phyloP scores from a whole-genome alignment of 2,113 vertebrate genomes.

The Poeciliopsis occidentalis region DNA sequence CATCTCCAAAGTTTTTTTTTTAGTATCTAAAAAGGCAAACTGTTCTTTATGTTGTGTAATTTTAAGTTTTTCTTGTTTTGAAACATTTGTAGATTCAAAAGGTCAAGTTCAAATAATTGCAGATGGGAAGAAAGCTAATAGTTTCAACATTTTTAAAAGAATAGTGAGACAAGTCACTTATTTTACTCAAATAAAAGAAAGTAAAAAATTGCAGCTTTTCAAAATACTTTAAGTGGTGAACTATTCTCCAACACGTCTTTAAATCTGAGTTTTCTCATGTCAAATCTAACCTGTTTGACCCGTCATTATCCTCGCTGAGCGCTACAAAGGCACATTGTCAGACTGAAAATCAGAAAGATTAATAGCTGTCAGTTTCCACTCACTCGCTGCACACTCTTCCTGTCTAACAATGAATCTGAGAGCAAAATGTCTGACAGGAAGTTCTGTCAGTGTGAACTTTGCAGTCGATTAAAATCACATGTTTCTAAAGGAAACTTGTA shows the following conservation, averaged over 20 bases:
- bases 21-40: not conserved
- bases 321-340: slow-evolving; percentile 6
- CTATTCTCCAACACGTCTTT: slow-evolving; percentile 5
- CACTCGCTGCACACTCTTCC: slow-evolving; percentile 6
- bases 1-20: not conserved
- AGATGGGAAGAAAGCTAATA: not conserved
- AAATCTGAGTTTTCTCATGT: slow-evolving; percentile 8
- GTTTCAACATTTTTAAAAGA: not conserved
- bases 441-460: not conserved
- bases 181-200: not conserved
- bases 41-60: not conserved
- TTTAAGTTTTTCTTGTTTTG: not conserved
- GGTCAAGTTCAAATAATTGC: not conserved
- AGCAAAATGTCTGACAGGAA: not conserved
- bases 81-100: not conserved
- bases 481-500: not conserved
- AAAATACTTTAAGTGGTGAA: slow-evolving; percentile 2
- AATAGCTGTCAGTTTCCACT: slow-evolving; percentile 14
- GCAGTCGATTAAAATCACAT: not conserved
- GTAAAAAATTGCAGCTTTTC: slow-evolving; percentile 3
- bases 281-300: slow-evolving; percentile 26
- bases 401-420: not conserved
- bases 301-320: slow-evolving; percentile 17
- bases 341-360: slow-evolving; percentile 33
- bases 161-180: not conserved